Percentiles rank a stretch among this genome's conserved stretches.
These are phyloP conservation scores for Calycopis cecrops DNA, from an alignment of 1,140 invertebrate species.

Conservation along the genomic window DNA sequence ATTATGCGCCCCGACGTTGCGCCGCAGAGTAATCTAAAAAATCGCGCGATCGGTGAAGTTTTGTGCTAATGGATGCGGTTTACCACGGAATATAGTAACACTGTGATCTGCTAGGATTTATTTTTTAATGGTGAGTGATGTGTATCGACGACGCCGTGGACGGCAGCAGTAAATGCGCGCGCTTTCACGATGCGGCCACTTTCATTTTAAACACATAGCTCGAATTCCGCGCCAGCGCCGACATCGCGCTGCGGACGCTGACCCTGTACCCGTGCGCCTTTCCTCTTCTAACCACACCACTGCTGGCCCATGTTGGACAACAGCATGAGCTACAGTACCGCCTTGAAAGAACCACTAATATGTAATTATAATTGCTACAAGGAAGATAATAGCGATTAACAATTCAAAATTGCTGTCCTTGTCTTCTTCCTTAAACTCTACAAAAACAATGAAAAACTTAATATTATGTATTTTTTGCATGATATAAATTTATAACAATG, in stretches of 20 bases:
- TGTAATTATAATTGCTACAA: too few relatives aligned
- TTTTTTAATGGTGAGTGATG: conserved; percentile 67
- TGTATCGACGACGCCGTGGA: conserved; percentile 34
- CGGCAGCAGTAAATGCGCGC: conserved; percentile 54
- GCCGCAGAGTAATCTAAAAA: conserved; percentile 31
- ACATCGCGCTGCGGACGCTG: conserved; percentile 64
- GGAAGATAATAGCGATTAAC: too few relatives aligned
- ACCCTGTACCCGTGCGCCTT: conserved; percentile 64
- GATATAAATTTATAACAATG: too few relatives aligned
- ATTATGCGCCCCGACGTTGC: conserved; percentile 41
- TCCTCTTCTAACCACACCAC: conserved; percentile 46
- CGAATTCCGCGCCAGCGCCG: conserved; percentile 65
- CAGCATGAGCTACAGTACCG: not conserved
- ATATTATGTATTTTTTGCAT: too few relatives aligned
- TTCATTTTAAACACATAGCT: conserved; percentile 73
- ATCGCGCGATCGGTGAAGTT: conserved; percentile 59
- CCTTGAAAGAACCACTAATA: too few relatives aligned
- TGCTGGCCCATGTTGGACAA: conserved; percentile 25
- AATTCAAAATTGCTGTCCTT: too few relatives aligned
- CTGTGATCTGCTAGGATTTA: conserved; percentile 53
- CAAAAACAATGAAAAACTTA: too few relatives aligned
- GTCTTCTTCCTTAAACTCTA: too few relatives aligned
- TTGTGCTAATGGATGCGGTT: conserved; percentile 68
- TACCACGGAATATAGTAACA: conserved; percentile 47
- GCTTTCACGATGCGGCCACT: conserved; percentile 72